A percentile compares a stretch with the other conserved stretches of the same genome.
phyloP scores from a whole-genome alignment of 1,140 invertebrate genomes.

The Battus philenor region DNA sequence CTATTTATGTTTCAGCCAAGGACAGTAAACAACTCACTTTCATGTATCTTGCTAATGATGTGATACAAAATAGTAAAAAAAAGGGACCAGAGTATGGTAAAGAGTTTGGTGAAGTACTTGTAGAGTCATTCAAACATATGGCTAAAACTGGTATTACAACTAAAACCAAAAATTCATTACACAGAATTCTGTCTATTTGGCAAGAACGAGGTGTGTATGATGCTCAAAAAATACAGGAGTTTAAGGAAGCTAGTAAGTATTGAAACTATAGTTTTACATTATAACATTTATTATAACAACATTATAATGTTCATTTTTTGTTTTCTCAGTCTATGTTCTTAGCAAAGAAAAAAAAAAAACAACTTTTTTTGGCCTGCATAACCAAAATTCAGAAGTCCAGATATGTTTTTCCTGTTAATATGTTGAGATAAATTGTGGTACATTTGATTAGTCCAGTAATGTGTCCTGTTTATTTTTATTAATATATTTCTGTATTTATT shows the following conservation, averaged over 20 bases:
- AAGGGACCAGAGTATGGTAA: slow-evolving; percentile 97
- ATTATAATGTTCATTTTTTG: too few species aligned
- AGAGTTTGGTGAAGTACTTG: slow-evolving; percentile 86
- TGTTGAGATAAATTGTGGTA: too few species aligned
- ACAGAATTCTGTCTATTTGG: slow-evolving; percentile 93
- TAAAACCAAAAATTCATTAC: slow-evolving; percentile 86
- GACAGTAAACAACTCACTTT: slow-evolving; percentile 92
- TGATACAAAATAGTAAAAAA: slow-evolving; percentile 98
- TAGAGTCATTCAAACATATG: slow-evolving; percentile 89
- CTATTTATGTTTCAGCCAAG: slow-evolving; percentile 82
- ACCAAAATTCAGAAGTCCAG: too few species aligned
- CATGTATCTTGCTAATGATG: slow-evolving; percentile 99
- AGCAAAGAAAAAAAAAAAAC: too few species aligned
- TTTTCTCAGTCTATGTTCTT: too few species aligned
- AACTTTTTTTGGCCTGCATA: too few species aligned
- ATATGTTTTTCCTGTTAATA: too few species aligned
- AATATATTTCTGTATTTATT: too few species aligned
- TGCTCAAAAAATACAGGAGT: slow-evolving; percentile 84
- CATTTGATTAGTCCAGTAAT: too few species aligned
- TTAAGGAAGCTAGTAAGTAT: slow-evolving; percentile 77
- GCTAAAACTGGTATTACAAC: slow-evolving; percentile 81
- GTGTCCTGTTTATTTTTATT: too few species aligned
- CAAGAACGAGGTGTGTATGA: slow-evolving; percentile 94
- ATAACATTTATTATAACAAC: too few species aligned
- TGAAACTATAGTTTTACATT: too few species aligned